phyloP scores from a whole-genome alignment of 2,113 vertebrate genomes.

The Cebidichthys violaceus region DNA sequence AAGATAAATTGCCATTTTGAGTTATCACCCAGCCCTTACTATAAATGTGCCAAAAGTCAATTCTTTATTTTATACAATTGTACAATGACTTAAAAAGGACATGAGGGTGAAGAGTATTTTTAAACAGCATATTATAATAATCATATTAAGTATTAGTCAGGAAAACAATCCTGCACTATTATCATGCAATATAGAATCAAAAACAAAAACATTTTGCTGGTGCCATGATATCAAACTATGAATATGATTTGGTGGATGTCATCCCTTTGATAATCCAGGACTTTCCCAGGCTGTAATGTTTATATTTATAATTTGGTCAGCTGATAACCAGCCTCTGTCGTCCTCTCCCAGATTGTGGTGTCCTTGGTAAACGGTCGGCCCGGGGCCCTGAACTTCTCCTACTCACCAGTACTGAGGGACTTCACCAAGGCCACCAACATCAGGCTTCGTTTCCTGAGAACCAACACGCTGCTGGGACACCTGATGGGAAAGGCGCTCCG shows the following conservation, averaged over 20 bases:
- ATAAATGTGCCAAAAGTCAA: no score
- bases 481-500: slow-evolving; percentile 97
- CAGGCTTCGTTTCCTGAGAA: slow-evolving; percentile 93
- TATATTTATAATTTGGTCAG: background rate
- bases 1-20: no score
- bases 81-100: background rate
- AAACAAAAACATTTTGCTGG: background rate
- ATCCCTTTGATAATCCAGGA: background rate
- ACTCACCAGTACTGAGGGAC: slow-evolving; percentile 92
- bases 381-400: slow-evolving; percentile 97
- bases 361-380: slow-evolving; percentile 97
- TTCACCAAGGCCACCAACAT: slow-evolving; percentile 99
- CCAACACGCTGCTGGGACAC: slow-evolving; percentile 96
- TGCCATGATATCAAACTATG: background rate
- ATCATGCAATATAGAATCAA: background rate
- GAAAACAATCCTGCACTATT: background rate
- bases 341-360: slow-evolving; percentile 88
- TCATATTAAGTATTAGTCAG: no score
- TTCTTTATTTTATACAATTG: background rate
- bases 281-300: background rate
- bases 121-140: no score
- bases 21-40: no score
- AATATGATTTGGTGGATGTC: background rate
- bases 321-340: background rate
- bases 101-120: no score